Conservation (phyloP, 30 jellyfish, hydroid and myxozoan species). For the Hydractinia echinata region DNA sequence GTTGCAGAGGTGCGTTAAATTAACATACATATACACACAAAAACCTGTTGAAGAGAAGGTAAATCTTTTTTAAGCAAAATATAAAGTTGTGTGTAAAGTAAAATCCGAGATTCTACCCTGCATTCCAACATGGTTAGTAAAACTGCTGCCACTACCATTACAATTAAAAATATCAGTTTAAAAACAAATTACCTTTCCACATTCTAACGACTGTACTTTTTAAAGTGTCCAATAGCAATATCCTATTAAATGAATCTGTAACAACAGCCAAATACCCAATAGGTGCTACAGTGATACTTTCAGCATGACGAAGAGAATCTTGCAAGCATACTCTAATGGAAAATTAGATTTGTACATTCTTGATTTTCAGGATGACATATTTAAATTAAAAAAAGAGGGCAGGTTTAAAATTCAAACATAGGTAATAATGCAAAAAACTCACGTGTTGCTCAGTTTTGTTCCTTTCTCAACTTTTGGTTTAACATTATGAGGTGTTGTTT, state of each 20-base stretch:
- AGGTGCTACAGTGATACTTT: conserved; percentile 62
- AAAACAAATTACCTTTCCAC: conserved; percentile 69
- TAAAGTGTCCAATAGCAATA: conserved; percentile 52
- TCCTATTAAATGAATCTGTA: conserved; percentile 84
- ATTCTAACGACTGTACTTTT: conserved; percentile 73
- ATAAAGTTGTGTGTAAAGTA: no score
- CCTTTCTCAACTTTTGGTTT: conserved; percentile 41
- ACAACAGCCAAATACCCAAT: conserved; percentile 71
- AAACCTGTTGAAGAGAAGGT: no score
- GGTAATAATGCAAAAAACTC: conserved; percentile 5
- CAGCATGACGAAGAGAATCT: conserved; percentile 74
- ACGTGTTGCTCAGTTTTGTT: conserved; percentile 26
- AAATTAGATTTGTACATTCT: not conserved
- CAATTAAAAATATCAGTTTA: no score
- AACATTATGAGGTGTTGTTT: not conserved
- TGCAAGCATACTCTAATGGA: conserved; percentile 63
- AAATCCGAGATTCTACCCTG: no score
- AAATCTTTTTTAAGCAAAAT: no score
- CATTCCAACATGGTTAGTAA: no score
- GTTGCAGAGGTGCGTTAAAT: no score
- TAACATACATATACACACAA: no score
- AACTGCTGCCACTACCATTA: no score
- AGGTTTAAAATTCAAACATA: not conserved
- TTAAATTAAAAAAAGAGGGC: not conserved
- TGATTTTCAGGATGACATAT: not conserved